phyloP scores from a whole-genome alignment of 2,888 invertebrate genomes.

The Ischnura elegans region DNA sequence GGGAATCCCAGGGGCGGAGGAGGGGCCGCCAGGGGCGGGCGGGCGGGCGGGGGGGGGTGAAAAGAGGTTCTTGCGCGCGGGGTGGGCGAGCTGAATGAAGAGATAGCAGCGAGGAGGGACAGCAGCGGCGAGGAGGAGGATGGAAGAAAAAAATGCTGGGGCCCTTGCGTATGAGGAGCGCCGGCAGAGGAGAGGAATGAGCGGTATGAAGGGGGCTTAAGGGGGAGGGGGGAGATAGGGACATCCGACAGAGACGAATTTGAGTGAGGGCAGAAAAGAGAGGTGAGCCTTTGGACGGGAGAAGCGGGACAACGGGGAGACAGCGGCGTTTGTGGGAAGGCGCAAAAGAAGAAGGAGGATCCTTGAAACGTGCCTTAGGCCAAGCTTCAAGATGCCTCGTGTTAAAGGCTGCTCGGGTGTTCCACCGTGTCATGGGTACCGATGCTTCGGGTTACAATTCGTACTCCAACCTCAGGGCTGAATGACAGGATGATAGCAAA shows the following conservation, averaged over 20 bases:
- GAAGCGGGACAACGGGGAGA: not conserved
- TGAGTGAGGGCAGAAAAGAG: slow-evolving; percentile 52
- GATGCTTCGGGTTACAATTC: too few species aligned
- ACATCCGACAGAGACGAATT: slow-evolving; percentile 56
- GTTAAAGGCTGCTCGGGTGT: too few species aligned
- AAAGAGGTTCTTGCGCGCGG: not conserved
- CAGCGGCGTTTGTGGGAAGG: not conserved
- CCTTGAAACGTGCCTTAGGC: slow-evolving; percentile 50
- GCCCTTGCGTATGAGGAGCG: slow-evolving; percentile 13
- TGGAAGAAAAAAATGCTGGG: slow-evolving; percentile 26
- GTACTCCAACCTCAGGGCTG: too few species aligned
- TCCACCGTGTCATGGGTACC: too few species aligned
- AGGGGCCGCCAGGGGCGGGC: not conserved
- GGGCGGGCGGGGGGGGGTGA: not conserved
- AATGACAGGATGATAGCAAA: too few species aligned
- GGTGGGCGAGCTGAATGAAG: slow-evolving; percentile 48
- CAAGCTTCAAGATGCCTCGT: too few species aligned
- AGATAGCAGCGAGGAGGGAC: slow-evolving; percentile 55
- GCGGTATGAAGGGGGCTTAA: not conserved
- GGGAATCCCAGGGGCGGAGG: slow-evolving; percentile 45
- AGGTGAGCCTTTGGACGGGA: slow-evolving; percentile 27
- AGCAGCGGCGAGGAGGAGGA: not conserved
- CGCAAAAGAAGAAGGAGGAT: slow-evolving; percentile 48
- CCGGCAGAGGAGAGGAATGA: not conserved
- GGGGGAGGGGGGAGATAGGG: slow-evolving; percentile 30